Base-by-base conservation (phyloP, 2,888 invertebrate species). In the Euplexia lucipara region DNA sequence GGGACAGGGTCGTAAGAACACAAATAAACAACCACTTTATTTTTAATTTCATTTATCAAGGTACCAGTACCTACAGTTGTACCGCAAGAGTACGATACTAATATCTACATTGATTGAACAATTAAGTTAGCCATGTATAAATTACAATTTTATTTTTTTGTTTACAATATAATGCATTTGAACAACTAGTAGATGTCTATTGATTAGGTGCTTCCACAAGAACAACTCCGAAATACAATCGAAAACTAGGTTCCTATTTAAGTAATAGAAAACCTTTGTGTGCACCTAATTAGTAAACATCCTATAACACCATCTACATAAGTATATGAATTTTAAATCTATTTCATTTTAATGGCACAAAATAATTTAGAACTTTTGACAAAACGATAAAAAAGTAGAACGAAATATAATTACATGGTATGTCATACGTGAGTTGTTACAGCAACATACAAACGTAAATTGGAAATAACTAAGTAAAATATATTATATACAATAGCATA, bases 11-110 rank as follows among this genome's bases (percentile, higher is more conserved):
- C 34, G 8, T 16, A 32, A 12, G 47, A 7, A 3, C 4, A 32
- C 12, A 58, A 81, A 74, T 67, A 79, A 78, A 70, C 70, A 78
- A 72, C 37, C 14, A 49, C 39, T 45, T 83, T 85, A 83, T 86
- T 90, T 83, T 83, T 80, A 78, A 87, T 88, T 90, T 85, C 84
- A 88, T 92, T 92, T 91, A 91, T 90, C 78, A 88, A 87, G 91
- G 92, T 91, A 90, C 87, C 85, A 78, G 88, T 90, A 91, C 89
- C 91, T 85, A 86, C 78, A 84, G 82, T 79, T 78, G 84, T 68
- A 62, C 56, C 68, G 70, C 75, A 76, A 70, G 62, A 70, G 72
- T 42, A 78, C 62, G 64, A 53, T 52, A 68, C 44, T 37, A 66
- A 72, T 87, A 86, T 87, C 85, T 87, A 91, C 84, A 87, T 71